phyloP scores from a whole-genome alignment of 2,888 invertebrate species.

The Pandemis corylana region DNA sequence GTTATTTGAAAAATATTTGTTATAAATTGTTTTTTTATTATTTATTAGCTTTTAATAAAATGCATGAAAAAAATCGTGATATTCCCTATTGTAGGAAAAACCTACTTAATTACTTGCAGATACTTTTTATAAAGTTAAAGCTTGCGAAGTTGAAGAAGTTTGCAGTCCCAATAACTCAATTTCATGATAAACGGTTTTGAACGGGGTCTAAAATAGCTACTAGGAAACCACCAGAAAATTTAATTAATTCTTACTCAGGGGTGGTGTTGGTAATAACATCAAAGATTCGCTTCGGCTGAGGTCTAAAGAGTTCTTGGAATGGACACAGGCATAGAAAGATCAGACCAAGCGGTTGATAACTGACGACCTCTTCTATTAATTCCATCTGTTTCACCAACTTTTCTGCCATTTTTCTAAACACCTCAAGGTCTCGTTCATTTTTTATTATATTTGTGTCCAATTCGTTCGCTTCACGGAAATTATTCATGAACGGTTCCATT shows the following conservation, averaged over 20 bases:
- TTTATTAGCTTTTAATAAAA: no score
- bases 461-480: conserved; percentile 88
- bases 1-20: no score
- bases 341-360: conserved; percentile 89
- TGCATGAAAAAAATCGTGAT: no score
- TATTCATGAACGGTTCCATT: conserved; percentile 87
- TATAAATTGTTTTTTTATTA: no score
- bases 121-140: no score
- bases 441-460: conserved; percentile 87
- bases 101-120: no score
- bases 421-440: conserved; percentile 86
- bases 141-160: no score
- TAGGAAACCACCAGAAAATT: background rate
- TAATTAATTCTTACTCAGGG: conserved; percentile 84
- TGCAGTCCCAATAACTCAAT: no score
- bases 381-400: conserved; percentile 89
- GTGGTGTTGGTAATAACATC: conserved; percentile 86
- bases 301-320: conserved; percentile 89
- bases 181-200: no score
- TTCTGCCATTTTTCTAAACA: conserved; percentile 88
- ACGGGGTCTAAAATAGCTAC: no score
- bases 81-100: no score
- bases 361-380: conserved; percentile 87
- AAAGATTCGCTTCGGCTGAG: conserved; percentile 89
- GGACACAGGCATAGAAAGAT: conserved; percentile 88